Evolutionary conservation across 1,140 invertebrate genomes (phyloP).

Genomic region (Anastrepha ludens): DNA sequence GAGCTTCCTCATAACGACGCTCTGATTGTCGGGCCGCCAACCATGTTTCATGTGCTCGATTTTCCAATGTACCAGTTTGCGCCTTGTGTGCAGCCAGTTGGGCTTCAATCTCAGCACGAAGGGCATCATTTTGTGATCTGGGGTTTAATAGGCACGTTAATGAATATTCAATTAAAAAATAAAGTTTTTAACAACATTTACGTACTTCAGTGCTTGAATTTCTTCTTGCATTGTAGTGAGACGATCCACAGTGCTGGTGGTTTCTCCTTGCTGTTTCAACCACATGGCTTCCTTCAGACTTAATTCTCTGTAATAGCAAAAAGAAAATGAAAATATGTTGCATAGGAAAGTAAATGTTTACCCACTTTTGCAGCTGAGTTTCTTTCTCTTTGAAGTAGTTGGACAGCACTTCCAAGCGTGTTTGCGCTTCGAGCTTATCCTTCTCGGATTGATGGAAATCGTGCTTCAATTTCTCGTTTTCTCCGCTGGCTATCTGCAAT

Average conservation of each 20-base stretch:
- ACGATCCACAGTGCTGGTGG: constrained; percentile 84
- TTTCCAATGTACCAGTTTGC: constrained; percentile 83
- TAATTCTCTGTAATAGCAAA: constrained; percentile 78
- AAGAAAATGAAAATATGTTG: neutral
- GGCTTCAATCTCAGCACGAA: constrained; percentile 86
- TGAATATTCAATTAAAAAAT: constrained; percentile 9
- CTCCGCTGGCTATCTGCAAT: constrained; percentile 62
- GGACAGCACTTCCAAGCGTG: constrained; percentile 87
- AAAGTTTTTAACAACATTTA: constrained; percentile 54
- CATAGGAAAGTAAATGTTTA: constrained; percentile 59
- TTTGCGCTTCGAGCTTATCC: constrained; percentile 87
- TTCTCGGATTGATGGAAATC: constrained; percentile 84
- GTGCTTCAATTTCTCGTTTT: constrained; percentile 77
- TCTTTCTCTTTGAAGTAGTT: constrained; percentile 94
- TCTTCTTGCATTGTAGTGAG: constrained; percentile 86
- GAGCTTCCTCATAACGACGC: constrained; percentile 84
- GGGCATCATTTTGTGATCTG: constrained; percentile 82
- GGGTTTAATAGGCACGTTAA: neutral
- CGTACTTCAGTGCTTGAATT: constrained; percentile 87
- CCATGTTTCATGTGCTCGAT: constrained; percentile 87
- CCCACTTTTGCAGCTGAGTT: constrained; percentile 86
- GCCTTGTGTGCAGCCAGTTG: constrained; percentile 86
- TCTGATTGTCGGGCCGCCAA: constrained; percentile 83
- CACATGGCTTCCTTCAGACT: constrained; percentile 87
- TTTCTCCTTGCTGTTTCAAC: constrained; percentile 89